These are phyloP conservation scores for Ellobium chinense DNA, from an alignment of 2,888 invertebrate species.

Conservation along the genomic window DNA sequence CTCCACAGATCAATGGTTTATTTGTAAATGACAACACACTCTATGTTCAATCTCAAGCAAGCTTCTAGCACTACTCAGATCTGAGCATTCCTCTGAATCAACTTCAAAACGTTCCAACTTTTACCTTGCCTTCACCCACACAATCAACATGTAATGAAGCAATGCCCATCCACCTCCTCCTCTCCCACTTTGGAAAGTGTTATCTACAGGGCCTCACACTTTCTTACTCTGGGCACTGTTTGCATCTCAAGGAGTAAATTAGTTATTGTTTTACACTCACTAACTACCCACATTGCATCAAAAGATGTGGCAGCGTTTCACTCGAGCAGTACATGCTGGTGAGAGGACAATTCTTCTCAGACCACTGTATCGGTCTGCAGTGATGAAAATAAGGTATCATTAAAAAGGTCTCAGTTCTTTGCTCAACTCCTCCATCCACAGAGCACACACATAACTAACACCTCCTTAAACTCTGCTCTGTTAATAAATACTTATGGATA, in stretches of 20 bases:
- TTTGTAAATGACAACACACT: too few relatives aligned
- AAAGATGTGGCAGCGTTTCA: constrained; percentile 33
- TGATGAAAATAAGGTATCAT: constrained; percentile 41
- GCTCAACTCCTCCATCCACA: too few relatives aligned
- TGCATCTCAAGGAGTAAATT: constrained; percentile 22
- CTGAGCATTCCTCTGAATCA: too few relatives aligned
- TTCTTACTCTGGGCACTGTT: constrained; percentile 6
- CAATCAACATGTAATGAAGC: background rate
- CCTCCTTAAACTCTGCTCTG: too few relatives aligned
- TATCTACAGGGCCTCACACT: background rate
- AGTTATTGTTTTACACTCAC: constrained; percentile 33
- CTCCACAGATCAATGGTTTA: too few relatives aligned
- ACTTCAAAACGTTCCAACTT: too few relatives aligned
- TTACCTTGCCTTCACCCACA: constrained; percentile 18
- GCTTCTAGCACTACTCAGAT: too few relatives aligned
- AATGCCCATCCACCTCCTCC: constrained; percentile 5
- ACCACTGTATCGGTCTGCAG: constrained; percentile 39
- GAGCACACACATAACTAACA: too few relatives aligned
- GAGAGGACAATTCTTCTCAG: constrained; percentile 40
- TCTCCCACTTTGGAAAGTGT: background rate
- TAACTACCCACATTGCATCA: constrained; percentile 44
- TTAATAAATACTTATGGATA: too few relatives aligned
- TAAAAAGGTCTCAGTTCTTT: constrained; percentile 3
- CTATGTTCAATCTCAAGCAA: too few relatives aligned
- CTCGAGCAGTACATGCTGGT: constrained; percentile 39